Percentiles rank a stretch among this genome's conserved stretches.
These are phyloP conservation scores for Oligia strigilis DNA, from an alignment of 2,888 invertebrate species.

Conservation along the genomic window DNA sequence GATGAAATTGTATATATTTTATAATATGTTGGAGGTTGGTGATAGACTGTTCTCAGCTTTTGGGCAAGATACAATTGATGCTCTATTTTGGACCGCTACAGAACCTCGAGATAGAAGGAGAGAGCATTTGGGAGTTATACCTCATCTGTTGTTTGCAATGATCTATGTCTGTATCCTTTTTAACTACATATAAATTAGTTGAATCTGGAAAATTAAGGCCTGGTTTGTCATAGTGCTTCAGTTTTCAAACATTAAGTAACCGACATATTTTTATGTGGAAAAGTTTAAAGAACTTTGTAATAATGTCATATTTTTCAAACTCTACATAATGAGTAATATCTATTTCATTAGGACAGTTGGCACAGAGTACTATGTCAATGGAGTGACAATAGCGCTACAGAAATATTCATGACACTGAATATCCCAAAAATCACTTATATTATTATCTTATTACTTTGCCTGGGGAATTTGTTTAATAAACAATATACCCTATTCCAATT, in stretches of 20 bases:
- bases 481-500: background rate
- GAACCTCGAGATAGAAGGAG: conserved; percentile 96
- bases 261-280: background rate
- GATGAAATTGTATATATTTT: conserved; percentile 99
- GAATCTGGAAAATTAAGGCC: background rate
- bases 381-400: conserved; percentile 4
- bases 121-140: conserved; percentile 96
- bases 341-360: background rate
- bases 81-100: conserved; percentile 99
- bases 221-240: background rate
- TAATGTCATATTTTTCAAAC: background rate
- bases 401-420: background rate
- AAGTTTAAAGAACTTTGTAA: background rate
- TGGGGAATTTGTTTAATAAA: background rate
- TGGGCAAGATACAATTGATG: conserved; percentile 99
- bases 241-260: background rate
- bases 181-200: background rate
- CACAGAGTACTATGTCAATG: conserved; percentile 10
- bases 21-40: conserved; percentile 99
- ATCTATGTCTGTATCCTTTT: conserved; percentile 98
- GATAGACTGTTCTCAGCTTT: conserved; percentile 98
- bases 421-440: background rate
- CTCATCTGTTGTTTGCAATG: conserved; percentile 97
- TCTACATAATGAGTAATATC: background rate
- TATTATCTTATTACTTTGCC: background rate